phyloP scores from a whole-genome alignment of 2,113 vertebrate species.

The Maccullochella peelii region DNA sequence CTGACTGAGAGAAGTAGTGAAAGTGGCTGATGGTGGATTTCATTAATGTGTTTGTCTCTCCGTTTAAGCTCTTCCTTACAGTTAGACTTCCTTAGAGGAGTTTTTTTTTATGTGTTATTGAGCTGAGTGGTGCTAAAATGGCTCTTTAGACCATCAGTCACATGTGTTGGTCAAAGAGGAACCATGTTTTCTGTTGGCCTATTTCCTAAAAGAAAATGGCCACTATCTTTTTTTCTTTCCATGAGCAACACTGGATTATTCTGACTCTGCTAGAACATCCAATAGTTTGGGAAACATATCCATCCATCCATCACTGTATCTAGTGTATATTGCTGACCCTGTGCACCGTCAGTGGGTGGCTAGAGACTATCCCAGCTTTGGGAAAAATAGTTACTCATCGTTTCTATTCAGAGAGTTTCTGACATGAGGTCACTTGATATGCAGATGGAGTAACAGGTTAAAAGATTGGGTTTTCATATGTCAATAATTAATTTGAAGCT shows the following conservation, averaged over 20 bases:
- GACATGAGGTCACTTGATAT: not conserved
- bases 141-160: not conserved
- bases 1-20: not conserved
- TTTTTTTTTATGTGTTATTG: too few species aligned
- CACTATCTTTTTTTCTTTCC: not conserved
- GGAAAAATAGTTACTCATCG: not conserved
- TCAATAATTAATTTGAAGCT: not conserved
- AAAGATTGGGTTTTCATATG: not conserved
- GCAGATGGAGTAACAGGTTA: not conserved
- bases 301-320: not conserved
- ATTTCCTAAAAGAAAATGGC: not conserved
- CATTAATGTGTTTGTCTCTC: not conserved
- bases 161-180: not conserved
- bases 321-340: not conserved
- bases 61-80: not conserved
- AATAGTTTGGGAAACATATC: not conserved
- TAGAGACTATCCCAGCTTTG: not conserved
- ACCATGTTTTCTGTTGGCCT: not conserved
- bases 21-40: constrained; percentile 17
- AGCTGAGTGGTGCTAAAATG: not conserved
- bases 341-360: not conserved
- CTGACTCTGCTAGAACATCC: not conserved
- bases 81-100: not conserved
- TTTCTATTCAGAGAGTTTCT: not conserved
- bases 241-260: not conserved